These are phyloP conservation scores for Morelia viridis DNA, from an alignment of 2,797 vertebrate genomes.

Conservation along the genomic window DNA sequence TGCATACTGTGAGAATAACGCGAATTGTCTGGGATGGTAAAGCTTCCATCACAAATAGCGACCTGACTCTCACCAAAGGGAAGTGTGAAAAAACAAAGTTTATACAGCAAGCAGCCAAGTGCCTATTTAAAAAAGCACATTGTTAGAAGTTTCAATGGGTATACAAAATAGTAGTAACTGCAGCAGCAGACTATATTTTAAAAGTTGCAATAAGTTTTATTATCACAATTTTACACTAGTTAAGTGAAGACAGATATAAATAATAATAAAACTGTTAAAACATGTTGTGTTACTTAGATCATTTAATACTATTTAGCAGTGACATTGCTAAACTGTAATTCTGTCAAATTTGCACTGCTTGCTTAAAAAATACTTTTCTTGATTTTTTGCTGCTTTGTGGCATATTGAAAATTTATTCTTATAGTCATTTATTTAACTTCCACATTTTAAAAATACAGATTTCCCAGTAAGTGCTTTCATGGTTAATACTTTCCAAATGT, in stretches of 20 bases:
- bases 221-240: background rate
- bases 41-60: slow-evolving; percentile 96
- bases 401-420: background rate
- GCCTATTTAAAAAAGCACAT: slow-evolving; percentile 78
- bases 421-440: background rate
- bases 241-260: background rate
- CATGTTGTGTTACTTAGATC: background rate
- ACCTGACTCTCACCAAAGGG: slow-evolving; percentile 99
- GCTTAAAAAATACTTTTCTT: background rate
- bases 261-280: background rate
- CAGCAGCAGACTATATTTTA: background rate
- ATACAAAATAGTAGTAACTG: background rate
- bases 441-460: background rate
- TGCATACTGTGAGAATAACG: slow-evolving; percentile 89
- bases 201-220: background rate
- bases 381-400: background rate
- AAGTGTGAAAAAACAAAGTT: slow-evolving; percentile 98
- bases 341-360: background rate
- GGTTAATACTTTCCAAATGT: background rate
- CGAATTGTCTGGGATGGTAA: slow-evolving; percentile 93
- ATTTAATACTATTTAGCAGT: background rate
- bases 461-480: background rate
- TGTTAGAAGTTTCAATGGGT: background rate
- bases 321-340: background rate
- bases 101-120: slow-evolving; percentile 98